Evolutionary conservation across 2,797 vertebrate genomes (phyloP).

Genomic region (Telmatherina bonti): DNA sequence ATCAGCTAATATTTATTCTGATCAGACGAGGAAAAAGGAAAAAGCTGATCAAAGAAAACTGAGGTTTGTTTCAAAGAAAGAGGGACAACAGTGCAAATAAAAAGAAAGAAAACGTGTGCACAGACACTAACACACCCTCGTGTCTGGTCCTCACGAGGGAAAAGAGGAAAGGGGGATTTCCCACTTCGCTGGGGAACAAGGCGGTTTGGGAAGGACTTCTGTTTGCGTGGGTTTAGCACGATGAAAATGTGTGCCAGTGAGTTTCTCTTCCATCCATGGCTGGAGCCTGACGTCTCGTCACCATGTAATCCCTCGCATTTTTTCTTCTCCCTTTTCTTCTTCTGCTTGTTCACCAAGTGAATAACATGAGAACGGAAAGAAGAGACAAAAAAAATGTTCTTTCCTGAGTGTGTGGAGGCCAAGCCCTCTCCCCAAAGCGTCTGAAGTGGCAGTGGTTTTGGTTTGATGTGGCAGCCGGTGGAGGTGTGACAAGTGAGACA

Average conservation of each 20-base stretch:
- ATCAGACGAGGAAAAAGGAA: constrained; percentile 39
- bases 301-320: constrained; percentile 52
- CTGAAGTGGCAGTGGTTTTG: constrained; percentile 52
- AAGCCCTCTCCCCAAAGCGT: constrained; percentile 23
- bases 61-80: constrained; percentile 24
- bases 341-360: constrained; percentile 25
- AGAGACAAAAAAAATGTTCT: constrained; percentile 7
- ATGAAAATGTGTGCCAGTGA: constrained; percentile 28
- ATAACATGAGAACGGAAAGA: constrained; percentile 14
- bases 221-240: constrained; percentile 64
- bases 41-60: constrained; percentile 66
- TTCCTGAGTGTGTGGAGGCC: constrained; percentile 24
- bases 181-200: constrained; percentile 39
- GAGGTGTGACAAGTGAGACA: constrained; percentile 44
- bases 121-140: constrained; percentile 23
- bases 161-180: constrained; percentile 58
- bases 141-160: constrained; percentile 28
- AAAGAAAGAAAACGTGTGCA: constrained; percentile 37
- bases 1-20: constrained; percentile 47
- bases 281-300: constrained; percentile 37
- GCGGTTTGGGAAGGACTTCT: constrained; percentile 51
- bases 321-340: constrained; percentile 27
- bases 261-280: constrained; percentile 19
- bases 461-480: constrained; percentile 58
- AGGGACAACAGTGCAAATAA: constrained; percentile 52